Conservation (phyloP, 2,888 invertebrate species). For the Dusona sp. region DNA sequence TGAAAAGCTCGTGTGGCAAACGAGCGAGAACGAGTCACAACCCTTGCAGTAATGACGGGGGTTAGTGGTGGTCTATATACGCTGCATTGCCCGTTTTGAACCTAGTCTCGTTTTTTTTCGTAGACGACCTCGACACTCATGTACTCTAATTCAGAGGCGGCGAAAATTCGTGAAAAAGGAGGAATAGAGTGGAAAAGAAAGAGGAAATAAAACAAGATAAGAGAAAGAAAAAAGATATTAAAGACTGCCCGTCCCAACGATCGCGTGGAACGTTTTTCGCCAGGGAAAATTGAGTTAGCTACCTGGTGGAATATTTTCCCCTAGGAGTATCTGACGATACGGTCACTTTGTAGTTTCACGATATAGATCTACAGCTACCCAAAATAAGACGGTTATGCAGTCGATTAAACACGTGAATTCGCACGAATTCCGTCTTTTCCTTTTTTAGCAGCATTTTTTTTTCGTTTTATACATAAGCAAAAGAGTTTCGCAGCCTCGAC, state of each 20-base stretch:
- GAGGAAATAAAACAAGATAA: background rate
- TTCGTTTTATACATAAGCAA: background rate
- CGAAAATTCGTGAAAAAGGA: slow-evolving; percentile 23
- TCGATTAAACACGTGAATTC: slow-evolving; percentile 12
- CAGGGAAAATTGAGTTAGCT: slow-evolving; percentile 33
- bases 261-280: slow-evolving; percentile 30
- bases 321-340: slow-evolving; percentile 24
- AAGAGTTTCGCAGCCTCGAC: slow-evolving; percentile 8
- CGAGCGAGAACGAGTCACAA: slow-evolving; percentile 59
- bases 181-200: background rate
- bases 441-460: background rate
- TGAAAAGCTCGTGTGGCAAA: slow-evolving; percentile 57
- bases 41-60: slow-evolving; percentile 61
- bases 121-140: slow-evolving; percentile 35
- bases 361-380: background rate
- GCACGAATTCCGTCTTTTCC: background rate
- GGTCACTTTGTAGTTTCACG: slow-evolving; percentile 10
- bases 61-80: slow-evolving; percentile 14
- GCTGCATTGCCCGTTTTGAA: slow-evolving; percentile 15
- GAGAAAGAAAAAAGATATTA: slow-evolving; percentile 11
- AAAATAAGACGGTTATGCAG: slow-evolving; percentile 1
- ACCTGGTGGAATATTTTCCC: background rate
- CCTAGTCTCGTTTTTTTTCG: slow-evolving; percentile 3
- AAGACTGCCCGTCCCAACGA: slow-evolving; percentile 30
- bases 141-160: slow-evolving; percentile 31